These are phyloP conservation scores for Sanderia malayensis DNA, from an alignment of 30 jellyfish, hydroid and myxozoan genomes.

Conservation along the genomic window DNA sequence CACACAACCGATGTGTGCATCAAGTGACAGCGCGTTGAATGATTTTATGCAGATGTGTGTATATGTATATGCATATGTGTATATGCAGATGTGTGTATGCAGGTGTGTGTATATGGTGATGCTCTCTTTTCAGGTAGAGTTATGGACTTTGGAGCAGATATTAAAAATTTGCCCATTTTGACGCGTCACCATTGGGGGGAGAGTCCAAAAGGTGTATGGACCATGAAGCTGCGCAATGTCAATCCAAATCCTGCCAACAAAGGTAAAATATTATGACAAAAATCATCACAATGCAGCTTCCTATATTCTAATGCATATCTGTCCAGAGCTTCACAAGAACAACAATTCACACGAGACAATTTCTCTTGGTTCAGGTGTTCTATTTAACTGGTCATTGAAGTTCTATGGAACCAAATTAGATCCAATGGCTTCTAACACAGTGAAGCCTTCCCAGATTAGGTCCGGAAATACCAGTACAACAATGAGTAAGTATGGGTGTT, in stretches of 20 bases:
- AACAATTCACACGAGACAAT: too few relatives aligned
- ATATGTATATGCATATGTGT: too few relatives aligned
- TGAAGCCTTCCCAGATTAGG: neutral
- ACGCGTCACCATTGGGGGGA: conserved; percentile 76
- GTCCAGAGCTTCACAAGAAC: too few relatives aligned
- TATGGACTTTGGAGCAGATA: neutral
- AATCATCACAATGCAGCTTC: too few relatives aligned
- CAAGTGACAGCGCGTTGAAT: too few relatives aligned
- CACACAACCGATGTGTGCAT: too few relatives aligned
- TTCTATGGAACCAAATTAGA: conserved; percentile 22
- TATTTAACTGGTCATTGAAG: conserved; percentile 18
- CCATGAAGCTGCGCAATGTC: conserved; percentile 21
- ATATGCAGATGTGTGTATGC: too few relatives aligned
- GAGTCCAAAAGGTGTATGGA: conserved; percentile 51
- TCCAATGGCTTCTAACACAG: conserved; percentile 18
- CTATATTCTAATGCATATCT: too few relatives aligned
- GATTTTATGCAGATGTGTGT: too few relatives aligned
- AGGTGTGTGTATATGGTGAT: too few relatives aligned
- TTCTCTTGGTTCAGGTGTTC: conserved; percentile 2
- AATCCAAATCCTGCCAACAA: conserved; percentile 8
- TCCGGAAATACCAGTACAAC: neutral
- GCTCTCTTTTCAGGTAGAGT: conserved; percentile 25
- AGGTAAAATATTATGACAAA: too few relatives aligned
- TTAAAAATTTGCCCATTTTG: conserved; percentile 40
- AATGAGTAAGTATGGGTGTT: neutral